Conservation (phyloP, 2,888 invertebrate species). For the Pseudococcus jackbeardsleyi region DNA sequence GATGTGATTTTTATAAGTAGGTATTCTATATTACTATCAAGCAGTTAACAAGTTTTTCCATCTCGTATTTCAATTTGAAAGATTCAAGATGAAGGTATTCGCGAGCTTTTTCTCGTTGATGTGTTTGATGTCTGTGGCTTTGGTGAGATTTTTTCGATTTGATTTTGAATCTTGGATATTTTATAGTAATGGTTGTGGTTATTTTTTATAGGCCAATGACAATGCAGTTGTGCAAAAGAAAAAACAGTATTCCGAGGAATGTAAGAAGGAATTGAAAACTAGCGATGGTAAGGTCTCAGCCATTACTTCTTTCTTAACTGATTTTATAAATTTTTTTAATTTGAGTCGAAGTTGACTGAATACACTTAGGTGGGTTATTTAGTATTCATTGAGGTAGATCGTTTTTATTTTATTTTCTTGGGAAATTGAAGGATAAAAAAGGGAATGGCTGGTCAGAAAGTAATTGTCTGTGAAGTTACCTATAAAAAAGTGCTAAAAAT, state of each 20-base stretch:
- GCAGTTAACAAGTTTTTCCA: neutral
- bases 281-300: neutral
- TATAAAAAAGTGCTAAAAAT: too few relatives aligned
- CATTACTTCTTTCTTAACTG: neutral
- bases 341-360: too few relatives aligned
- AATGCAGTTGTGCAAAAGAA: neutral
- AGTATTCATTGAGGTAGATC: too few relatives aligned
- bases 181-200: neutral
- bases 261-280: neutral
- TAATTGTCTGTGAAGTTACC: too few relatives aligned
- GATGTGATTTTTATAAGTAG: neutral
- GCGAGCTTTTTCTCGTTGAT: neutral
- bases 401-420: too few relatives aligned
- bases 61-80: neutral
- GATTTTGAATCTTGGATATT: neutral
- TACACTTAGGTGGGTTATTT: too few relatives aligned
- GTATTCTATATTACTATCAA: too few relatives aligned
- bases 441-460: too few relatives aligned
- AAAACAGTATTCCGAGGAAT: neutral
- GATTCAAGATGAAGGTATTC: slow-evolving; percentile 3
- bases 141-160: neutral
- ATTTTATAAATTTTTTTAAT: neutral
- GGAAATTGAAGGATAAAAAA: too few relatives aligned
- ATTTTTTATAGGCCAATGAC: neutral
- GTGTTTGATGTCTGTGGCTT: neutral